These are phyloP conservation scores for Lamellibrachia satsuma DNA, from an alignment of 2,888 invertebrate genomes.

Conservation along the genomic window DNA sequence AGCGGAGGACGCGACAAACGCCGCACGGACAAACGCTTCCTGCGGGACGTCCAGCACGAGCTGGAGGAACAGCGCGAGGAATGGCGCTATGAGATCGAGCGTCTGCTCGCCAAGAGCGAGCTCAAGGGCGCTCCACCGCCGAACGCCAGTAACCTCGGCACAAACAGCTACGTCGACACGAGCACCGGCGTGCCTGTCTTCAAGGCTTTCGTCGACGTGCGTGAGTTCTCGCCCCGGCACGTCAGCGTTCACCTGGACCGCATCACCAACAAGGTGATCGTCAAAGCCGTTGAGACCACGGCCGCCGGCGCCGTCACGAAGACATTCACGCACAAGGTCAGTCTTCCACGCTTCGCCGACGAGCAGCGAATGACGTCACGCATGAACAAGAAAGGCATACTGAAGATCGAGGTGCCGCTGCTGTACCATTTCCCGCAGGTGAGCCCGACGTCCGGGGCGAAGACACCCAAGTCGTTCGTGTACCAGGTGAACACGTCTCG, in stretches of 20 bases:
- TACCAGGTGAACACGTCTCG: slow-evolving; percentile 34
- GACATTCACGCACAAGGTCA: slow-evolving; percentile 40
- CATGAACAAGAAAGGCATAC: slow-evolving; percentile 36
- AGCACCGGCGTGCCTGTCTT: slow-evolving; percentile 35
- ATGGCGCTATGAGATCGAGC: slow-evolving; percentile 41
- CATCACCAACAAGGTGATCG: slow-evolving; percentile 34
- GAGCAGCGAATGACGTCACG: slow-evolving; percentile 35
- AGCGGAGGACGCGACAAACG: not conserved
- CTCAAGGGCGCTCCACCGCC: not conserved
- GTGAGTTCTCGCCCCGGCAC: slow-evolving; percentile 35
- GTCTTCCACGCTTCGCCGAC: slow-evolving; percentile 41
- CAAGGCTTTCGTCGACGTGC: slow-evolving; percentile 42
- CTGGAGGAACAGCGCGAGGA: slow-evolving; percentile 38
- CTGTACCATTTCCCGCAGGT: slow-evolving; percentile 42
- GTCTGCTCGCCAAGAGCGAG: slow-evolving; percentile 21
- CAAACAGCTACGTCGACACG: slow-evolving; percentile 41
- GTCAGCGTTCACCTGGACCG: slow-evolving; percentile 40
- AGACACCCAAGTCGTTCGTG: slow-evolving; percentile 34
- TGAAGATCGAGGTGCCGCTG: slow-evolving; percentile 40
- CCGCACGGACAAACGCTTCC: slow-evolving; percentile 34
- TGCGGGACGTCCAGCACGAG: slow-evolving; percentile 42
- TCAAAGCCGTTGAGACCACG: slow-evolving; percentile 23
- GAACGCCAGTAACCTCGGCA: not conserved
- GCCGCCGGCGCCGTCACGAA: slow-evolving; percentile 30
- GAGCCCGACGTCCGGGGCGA: not conserved